Evolutionary conservation across 2,888 invertebrate species (phyloP).

Genomic region (Desoria tigrina): DNA sequence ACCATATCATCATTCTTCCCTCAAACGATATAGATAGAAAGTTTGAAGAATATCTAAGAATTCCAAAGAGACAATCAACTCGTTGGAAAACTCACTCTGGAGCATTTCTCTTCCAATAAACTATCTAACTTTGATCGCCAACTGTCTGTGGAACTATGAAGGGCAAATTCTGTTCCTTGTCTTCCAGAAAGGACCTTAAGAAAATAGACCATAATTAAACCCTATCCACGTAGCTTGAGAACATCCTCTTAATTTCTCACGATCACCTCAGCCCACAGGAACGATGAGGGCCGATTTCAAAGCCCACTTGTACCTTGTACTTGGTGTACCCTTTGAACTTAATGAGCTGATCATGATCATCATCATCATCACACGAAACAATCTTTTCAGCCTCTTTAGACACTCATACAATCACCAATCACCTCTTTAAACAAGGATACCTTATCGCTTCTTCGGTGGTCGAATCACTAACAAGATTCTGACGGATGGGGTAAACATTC

Average conservation of each 20-base stretch:
- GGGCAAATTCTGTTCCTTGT: neutral
- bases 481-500: slow-evolving; percentile 16
- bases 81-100: neutral
- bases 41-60: neutral
- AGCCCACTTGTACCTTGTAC: slow-evolving; percentile 1
- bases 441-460: slow-evolving; percentile 19
- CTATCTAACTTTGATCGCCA: neutral
- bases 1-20: neutral
- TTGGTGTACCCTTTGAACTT: slow-evolving; percentile 11
- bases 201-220: neutral
- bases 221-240: neutral
- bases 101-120: neutral
- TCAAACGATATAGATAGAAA: neutral
- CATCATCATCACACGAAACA: slow-evolving; percentile 14
- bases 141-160: neutral
- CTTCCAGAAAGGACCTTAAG: neutral
- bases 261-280: slow-evolving; percentile 21
- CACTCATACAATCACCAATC: neutral
- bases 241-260: slow-evolving; percentile 18
- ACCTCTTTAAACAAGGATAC: neutral
- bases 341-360: slow-evolving; percentile 22
- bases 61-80: neutral
- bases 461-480: slow-evolving; percentile 20
- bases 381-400: slow-evolving; percentile 4
- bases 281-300: slow-evolving; percentile 1